A percentile compares a stretch with the other conserved stretches of the same genome.
Conservation (phyloP, 2,888 invertebrate species). For the Drosophila emarginata region DNA sequence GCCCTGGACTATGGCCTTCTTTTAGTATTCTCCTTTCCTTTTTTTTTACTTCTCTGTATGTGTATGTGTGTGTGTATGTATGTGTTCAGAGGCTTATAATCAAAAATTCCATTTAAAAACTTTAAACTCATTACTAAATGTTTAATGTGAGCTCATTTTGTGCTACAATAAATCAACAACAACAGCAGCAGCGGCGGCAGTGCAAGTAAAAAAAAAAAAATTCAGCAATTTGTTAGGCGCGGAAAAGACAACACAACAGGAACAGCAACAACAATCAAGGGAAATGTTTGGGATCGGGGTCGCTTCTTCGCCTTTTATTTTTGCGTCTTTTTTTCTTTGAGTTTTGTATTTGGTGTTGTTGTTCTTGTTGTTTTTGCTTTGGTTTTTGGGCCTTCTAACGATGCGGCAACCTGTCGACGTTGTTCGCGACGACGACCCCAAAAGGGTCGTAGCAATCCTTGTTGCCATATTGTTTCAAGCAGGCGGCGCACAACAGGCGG, state of each 20-base stretch:
- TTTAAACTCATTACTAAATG: slow-evolving; percentile 77
- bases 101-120: slow-evolving; percentile 75
- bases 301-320: background rate
- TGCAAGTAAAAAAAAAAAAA: slow-evolving; percentile 46
- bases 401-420: slow-evolving; percentile 73
- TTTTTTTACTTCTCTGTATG: background rate
- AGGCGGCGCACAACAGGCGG: slow-evolving; percentile 64
- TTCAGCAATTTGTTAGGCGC: slow-evolving; percentile 70
- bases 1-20: background rate
- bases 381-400: slow-evolving; percentile 57
- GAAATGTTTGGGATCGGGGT: slow-evolving; percentile 9
- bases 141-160: slow-evolving; percentile 69
- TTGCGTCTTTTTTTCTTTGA: no score
- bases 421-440: slow-evolving; percentile 44
- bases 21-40: background rate
- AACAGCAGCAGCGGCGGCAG: slow-evolving; percentile 12
- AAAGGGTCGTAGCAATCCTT: slow-evolving; percentile 67
- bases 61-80: slow-evolving; percentile 12
- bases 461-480: slow-evolving; percentile 68
- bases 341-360: background rate
- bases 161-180: slow-evolving; percentile 65
- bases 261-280: slow-evolving; percentile 41
- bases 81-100: slow-evolving; percentile 42
- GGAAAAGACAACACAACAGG: slow-evolving; percentile 29
- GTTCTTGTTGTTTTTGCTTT: background rate